phyloP scores from a whole-genome alignment of 2,797 vertebrate species.

The Mus caroli region DNA sequence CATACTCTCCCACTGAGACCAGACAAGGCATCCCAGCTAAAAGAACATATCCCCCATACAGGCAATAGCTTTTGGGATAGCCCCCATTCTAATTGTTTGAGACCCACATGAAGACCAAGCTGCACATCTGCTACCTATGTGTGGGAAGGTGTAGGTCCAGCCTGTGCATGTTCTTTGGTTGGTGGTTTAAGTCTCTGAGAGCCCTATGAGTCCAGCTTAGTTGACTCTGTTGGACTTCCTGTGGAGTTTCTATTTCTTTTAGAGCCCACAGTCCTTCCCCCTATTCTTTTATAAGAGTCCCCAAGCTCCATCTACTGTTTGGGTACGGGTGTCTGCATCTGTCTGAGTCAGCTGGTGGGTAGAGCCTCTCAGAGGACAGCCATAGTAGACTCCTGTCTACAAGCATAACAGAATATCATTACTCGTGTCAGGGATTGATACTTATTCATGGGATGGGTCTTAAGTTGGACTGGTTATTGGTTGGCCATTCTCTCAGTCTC shows the following conservation, averaged over 20 bases:
- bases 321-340: background rate
- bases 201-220: background rate
- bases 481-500: background rate
- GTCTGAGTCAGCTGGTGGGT: background rate
- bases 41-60: background rate
- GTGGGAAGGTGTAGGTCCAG: background rate
- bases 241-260: background rate
- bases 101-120: background rate
- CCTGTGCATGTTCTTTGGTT: background rate
- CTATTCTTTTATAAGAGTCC: background rate
- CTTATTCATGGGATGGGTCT: background rate
- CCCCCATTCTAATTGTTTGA: background rate
- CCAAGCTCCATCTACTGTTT: background rate
- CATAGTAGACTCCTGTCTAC: background rate
- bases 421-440: background rate
- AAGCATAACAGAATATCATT: background rate
- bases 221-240: background rate
- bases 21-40: background rate
- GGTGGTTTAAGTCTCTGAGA: background rate
- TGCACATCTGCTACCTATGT: background rate
- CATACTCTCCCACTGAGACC: background rate
- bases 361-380: background rate
- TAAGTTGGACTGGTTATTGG: background rate
- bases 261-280: background rate
- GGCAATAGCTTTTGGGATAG: background rate